Percentiles rank a stretch among this genome's conserved stretches.
Conservation (phyloP, 1,140 invertebrate species). For the Halesus radiatus region DNA sequence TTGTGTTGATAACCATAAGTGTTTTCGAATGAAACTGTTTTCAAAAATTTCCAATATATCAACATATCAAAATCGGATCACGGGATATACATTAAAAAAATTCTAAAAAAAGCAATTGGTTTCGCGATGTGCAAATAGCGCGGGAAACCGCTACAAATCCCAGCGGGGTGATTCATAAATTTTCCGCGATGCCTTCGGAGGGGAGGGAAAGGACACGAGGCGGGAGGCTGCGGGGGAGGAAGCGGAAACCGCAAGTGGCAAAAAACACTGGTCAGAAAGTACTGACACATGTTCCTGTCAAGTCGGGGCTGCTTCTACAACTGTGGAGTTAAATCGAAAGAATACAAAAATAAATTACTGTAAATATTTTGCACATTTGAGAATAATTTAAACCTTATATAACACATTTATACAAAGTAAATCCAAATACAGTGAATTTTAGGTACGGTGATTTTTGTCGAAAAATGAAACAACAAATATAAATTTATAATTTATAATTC, state of each 20-base stretch:
- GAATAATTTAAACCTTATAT: too few species aligned
- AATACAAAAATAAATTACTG: too few species aligned
- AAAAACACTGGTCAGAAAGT: slow-evolving; percentile 52
- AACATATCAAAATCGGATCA: background rate
- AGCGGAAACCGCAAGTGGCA: slow-evolving; percentile 54
- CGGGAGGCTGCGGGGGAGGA: background rate
- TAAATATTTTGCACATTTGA: too few species aligned
- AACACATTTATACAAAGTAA: too few species aligned
- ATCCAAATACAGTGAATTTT: too few species aligned
- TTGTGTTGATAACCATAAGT: too few species aligned
- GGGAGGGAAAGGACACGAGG: background rate
- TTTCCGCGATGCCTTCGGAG: background rate
- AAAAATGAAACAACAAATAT: too few species aligned
- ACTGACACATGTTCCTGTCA: slow-evolving; percentile 51
- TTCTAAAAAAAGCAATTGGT: slow-evolving; percentile 20
- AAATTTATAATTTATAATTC: too few species aligned
- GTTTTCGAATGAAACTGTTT: too few species aligned
- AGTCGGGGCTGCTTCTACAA: background rate
- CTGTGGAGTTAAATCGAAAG: background rate
- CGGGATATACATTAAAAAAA: slow-evolving; percentile 19
- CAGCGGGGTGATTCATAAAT: slow-evolving; percentile 54
- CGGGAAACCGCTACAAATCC: slow-evolving; percentile 54
- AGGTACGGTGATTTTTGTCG: too few species aligned
- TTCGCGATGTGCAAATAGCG: slow-evolving; percentile 34
- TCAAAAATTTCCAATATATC: too few species aligned